Evolutionary conservation across 2,888 invertebrate genomes (phyloP), one percentile per base, ranked within the genome.

Genomic region (Drosophila stalkeri): DNA sequence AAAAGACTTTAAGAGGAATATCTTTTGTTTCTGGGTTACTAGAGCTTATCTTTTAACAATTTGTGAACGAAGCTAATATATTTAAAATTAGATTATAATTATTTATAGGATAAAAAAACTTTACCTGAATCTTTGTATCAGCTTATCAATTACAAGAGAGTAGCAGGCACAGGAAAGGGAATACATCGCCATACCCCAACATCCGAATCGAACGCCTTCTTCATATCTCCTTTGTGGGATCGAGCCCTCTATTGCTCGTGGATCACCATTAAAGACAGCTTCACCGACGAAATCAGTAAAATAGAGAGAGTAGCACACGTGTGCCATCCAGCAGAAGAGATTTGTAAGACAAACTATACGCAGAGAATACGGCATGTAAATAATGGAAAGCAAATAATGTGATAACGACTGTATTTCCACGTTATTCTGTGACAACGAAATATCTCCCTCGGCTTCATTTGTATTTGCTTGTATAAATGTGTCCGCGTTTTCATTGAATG

Each of bases 261-360:
- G 94, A 65, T 90, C 89, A 12, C 92, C 92, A 47, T 90, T 88
- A 57, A 92, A 93, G 52, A 92, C 92, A 39, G 93, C 91, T 77
- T 92, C 93, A 1, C 93, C 92, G 47, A 93, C 99, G 91, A 98
- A 99, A 93, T 99, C 98, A 0, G 99, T 99, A 92, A 99, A 99
- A 93, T 98, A 99, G 8, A 99, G 94, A 0, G 98, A 98, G 92
- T 99, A 99, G 92, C 98, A 98, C 51, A 99, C 98, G 84, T 99
- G 97, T 0, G 98, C 98, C 98, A 98, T 99, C 99, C 99, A 99
- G 91, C 98, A 98, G 93, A 99, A 99, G 41, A 99, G 94, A 94
- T 99, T 99, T 16, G 99, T 99, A 73, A 98, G 92, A 90, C 99
- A 99, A 14, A 99, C 95, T 90, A 98, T 95, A 39, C 96, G 94